Conservation (phyloP, 2,797 vertebrate species). For the Lepilemur septentrionalis region DNA sequence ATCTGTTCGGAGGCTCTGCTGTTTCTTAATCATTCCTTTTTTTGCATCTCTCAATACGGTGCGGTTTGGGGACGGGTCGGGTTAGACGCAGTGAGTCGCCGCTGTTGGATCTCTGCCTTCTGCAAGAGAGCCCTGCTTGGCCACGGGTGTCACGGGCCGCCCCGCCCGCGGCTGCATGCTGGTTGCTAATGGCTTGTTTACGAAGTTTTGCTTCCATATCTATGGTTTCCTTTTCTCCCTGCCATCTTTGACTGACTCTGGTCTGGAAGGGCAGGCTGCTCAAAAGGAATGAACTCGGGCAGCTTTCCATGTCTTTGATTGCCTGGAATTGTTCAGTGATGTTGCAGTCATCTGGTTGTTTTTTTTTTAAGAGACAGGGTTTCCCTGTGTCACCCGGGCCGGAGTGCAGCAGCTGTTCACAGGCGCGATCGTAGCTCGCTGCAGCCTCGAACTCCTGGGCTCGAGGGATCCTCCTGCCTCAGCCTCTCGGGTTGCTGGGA, state of each 20-base stretch:
- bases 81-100: neutral
- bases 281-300: neutral
- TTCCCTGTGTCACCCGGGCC: too few species aligned
- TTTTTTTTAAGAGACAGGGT: too few species aligned
- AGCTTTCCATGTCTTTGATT: neutral
- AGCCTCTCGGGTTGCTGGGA: too few species aligned
- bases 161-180: fast-evolving
- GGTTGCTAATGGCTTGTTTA: neutral
- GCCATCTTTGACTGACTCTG: neutral
- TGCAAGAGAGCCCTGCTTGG: too few species aligned
- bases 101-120: neutral
- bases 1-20: neutral
- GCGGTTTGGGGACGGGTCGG: neutral
- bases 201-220: neutral
- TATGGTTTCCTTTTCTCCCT: too few species aligned
- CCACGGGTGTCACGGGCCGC: neutral
- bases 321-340: neutral
- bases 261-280: neutral
- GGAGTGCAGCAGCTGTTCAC: too few species aligned
- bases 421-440: too few species aligned
- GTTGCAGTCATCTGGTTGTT: neutral
- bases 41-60: neutral
- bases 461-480: too few species aligned
- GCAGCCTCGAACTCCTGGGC: too few species aligned
- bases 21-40: neutral